Conservation (phyloP, 2,113 vertebrate species). For the Chaetorhynchus papuensis region DNA sequence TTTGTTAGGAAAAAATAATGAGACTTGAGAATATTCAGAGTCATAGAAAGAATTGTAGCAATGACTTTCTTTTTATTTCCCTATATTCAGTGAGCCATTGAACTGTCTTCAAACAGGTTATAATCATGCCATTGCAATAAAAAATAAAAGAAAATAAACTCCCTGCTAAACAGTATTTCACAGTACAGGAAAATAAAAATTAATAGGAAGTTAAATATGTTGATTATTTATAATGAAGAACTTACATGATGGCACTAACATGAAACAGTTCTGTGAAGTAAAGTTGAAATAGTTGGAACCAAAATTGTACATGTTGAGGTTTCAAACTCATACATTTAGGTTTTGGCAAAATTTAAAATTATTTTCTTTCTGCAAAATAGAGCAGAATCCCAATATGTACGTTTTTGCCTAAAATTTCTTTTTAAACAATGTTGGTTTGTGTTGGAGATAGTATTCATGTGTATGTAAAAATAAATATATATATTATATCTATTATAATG, state of each 20-base stretch:
- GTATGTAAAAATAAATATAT: not conserved
- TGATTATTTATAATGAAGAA: not conserved
- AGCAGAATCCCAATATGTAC: not conserved
- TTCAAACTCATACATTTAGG: not conserved
- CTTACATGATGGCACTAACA: not conserved
- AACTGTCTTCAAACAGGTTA: not conserved
- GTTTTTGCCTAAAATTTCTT: not conserved
- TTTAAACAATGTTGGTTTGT: not conserved
- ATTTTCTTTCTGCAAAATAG: not conserved
- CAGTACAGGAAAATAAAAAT: not conserved
- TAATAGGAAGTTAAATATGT: not conserved
- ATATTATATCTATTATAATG: too few relatives aligned
- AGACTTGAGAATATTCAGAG: not conserved
- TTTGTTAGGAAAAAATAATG: slow-evolving; percentile 15
- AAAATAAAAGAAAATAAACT: not conserved
- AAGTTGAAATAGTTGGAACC: not conserved
- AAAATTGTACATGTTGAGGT: not conserved
- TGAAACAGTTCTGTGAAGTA: not conserved
- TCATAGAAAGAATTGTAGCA: not conserved
- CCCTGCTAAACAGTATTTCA: not conserved
- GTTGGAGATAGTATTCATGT: not conserved
- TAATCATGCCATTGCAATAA: not conserved
- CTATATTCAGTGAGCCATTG: not conserved
- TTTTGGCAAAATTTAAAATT: not conserved
- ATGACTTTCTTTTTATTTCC: not conserved